Evolutionary conservation across 2,113 vertebrate genomes (phyloP).

Genomic region (Chroicocephalus ridibundus): DNA sequence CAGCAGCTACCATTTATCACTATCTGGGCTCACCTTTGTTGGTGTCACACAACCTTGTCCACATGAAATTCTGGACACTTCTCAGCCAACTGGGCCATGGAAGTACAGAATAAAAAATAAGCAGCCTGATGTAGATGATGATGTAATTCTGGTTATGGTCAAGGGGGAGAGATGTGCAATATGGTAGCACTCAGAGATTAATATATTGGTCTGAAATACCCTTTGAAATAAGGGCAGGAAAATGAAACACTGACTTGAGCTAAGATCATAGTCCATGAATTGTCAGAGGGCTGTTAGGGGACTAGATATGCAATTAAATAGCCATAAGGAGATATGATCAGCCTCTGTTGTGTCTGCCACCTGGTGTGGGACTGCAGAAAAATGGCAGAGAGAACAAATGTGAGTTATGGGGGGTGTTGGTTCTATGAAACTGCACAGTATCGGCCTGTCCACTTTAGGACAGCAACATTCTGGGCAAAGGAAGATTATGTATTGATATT

Average conservation of each 20-base stretch:
- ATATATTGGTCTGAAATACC: background rate
- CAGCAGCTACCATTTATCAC: background rate
- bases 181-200: background rate
- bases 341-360: background rate
- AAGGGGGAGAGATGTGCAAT: background rate
- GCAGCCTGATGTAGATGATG: background rate
- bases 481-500: background rate
- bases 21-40: background rate
- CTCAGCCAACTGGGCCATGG: background rate
- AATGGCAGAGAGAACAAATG: background rate
- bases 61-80: background rate
- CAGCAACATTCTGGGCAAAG: background rate
- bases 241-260: background rate
- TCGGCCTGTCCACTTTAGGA: background rate
- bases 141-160: background rate
- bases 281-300: background rate
- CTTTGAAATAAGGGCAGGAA: background rate
- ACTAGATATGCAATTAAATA: background rate
- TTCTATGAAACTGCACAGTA: background rate
- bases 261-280: background rate
- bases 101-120: background rate
- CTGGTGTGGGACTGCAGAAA: background rate
- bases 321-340: background rate
- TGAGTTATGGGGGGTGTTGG: background rate
- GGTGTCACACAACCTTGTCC: background rate